Evolutionary conservation across 2,797 vertebrate genomes (phyloP).

Genomic region (Stomatorhinus walkeri): DNA sequence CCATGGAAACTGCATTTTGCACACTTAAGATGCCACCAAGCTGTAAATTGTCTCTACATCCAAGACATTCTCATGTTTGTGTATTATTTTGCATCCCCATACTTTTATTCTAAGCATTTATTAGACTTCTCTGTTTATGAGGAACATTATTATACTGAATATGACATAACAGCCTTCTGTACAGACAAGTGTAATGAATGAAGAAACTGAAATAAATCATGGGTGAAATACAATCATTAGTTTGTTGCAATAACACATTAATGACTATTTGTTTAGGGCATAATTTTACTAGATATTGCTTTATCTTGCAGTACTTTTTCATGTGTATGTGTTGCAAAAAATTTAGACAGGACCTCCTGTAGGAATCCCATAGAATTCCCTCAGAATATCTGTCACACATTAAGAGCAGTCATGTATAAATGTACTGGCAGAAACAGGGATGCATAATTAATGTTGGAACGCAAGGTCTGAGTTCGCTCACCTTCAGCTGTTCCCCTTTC

Average conservation of each 20-base stretch:
- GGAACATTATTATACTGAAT: neutral
- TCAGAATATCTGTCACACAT: neutral
- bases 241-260: neutral
- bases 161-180: neutral
- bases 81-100: neutral
- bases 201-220: neutral
- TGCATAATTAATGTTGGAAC: neutral
- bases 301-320: neutral
- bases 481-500: neutral
- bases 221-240: neutral
- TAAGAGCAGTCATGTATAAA: neutral
- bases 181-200: neutral
- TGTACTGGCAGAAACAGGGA: neutral
- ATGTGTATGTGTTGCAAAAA: neutral
- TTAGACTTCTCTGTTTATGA: neutral
- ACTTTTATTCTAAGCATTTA: neutral
- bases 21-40: constrained; percentile 5
- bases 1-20: constrained; percentile 7
- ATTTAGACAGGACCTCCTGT: neutral
- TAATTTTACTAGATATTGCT: neutral
- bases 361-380: neutral
- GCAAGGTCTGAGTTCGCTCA: neutral
- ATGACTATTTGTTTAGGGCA: neutral
- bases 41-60: neutral
- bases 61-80: neutral